Evolutionary conservation across 2,888 invertebrate genomes (phyloP).

Genomic region (Mesorhabditis belari): DNA sequence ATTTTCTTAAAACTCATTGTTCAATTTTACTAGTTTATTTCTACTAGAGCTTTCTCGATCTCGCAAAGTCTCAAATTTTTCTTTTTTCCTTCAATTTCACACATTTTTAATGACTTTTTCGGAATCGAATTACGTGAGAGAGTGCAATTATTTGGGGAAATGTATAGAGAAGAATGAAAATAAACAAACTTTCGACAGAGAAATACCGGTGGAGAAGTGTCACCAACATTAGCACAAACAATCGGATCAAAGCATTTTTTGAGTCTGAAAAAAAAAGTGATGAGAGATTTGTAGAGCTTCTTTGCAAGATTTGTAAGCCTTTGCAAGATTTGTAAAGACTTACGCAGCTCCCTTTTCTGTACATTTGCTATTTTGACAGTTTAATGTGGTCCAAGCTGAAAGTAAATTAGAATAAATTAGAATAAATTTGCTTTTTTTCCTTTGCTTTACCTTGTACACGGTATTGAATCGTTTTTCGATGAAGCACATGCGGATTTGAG

Average conservation of each 20-base stretch:
- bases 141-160: no score
- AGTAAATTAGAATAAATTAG: background rate
- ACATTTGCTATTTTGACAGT: conserved; percentile 38
- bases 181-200: conserved; percentile 17
- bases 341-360: conserved; percentile 36
- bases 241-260: conserved; percentile 88
- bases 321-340: background rate
- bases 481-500: conserved; percentile 84
- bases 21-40: no score
- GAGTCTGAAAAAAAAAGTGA: conserved; percentile 18
- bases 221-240: conserved; percentile 65
- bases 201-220: conserved; percentile 75
- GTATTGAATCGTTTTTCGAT: conserved; percentile 76
- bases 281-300: background rate
- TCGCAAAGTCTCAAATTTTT: no score
- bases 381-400: conserved; percentile 24
- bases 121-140: no score
- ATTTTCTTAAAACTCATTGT: no score
- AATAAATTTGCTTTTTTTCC: no score
- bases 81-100: no score
- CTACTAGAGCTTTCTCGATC: no score
- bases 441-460: conserved; percentile 70
- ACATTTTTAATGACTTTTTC: no score
- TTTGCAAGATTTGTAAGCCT: background rate
- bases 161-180: background rate